Evolutionary conservation across 1,140 invertebrate genomes (phyloP), one percentile per base, ranked within the genome.

Genomic region (Heliconius himera): DNA sequence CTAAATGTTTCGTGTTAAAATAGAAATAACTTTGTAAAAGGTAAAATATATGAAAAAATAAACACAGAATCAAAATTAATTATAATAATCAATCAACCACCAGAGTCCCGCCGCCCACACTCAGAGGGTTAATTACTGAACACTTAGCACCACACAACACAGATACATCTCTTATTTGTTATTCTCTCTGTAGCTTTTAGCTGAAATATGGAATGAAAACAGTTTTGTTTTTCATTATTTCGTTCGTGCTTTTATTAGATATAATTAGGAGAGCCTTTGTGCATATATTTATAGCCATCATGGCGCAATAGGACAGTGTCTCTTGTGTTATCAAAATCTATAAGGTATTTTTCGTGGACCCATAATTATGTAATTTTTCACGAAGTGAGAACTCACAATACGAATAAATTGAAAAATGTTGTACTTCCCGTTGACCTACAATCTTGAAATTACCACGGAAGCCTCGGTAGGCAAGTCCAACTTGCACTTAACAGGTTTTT

Each of bases 131-230:
- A 70, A 76, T 76, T 49, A 76, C 26, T 13, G 60, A 20, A 70
- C n/a, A 76, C 74, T 36, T 38, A 76, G 16, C 60, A 29, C 4
- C 38, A 60, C 3, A 36, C 26, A 9, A 54, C 60, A 33, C 74
- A 33, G 36, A 76, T 70, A 70, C 26, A 18, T 29, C 9, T 22
- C 60, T 76, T 76, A 66, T 76, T 26, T 76, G 33, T 38, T 76
- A 41, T 41, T 76, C 56, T 11, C 38, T 70, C 66, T 76, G 20
- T 49, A 29, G 20, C 22, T 76, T 22, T 70, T 3, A 66, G 26
- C 60, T 29, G 60, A 66, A 66, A 66, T 66, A 26, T 66, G 22
- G 3, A 26, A 60, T 66, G 60, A 29, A 66, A 66, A 29, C 60
- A 66, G 13, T 66, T 66, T 26, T 29, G 22, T 66, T 66, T 66